Evolutionary conservation across 2,888 invertebrate species (phyloP), one percentile per base, ranked within the genome.

Genomic region (Augochlorella aurata): DNA sequence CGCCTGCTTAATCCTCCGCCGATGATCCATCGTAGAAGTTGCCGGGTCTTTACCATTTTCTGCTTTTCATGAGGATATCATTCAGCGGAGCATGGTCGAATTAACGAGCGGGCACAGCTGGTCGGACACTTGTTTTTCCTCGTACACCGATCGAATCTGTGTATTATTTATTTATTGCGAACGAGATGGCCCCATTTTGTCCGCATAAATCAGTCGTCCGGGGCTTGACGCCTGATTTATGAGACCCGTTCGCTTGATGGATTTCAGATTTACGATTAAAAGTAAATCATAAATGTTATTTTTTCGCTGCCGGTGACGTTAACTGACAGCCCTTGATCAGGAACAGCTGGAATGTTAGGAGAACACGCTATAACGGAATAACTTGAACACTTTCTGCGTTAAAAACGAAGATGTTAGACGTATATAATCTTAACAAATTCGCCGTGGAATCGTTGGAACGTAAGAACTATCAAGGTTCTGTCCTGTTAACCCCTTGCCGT

Each of bases 151-250:
- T 54, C 54, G 54, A 54, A 21, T 14, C 21, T 0, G 54, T 10
- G 21, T 54, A 12, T 54, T 54, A 54, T 54, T 54, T 54, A 54
- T 54, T 54, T 54, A 54, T 54, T 54, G 54, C 54, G 12, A 54
- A 54, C 54, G 54, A 54, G 54, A n/a, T 54, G 54, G 21, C 54
- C 54, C 12, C 21, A 21, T 54, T 54, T 14, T 54, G 21, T 54
- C 12, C 54, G 54, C 54, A 14, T 24, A 54, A 54, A 54, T 54
- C 54, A 54, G 21, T 54, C 21, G 21, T 14, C 5, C 38, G 38
- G 4, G 14, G 21, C 5, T 21, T 24, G 54, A 24, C 54, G 5
- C 21, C 21, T 21, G 54, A 54, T 54, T 54, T 54, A 54, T 54
- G 54, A 12, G 7, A 14, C 21, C 5, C 10, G 21, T 5, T 5